Base-by-base conservation (phyloP, 2,888 invertebrate genomes). In the Microchrysa polita region DNA sequence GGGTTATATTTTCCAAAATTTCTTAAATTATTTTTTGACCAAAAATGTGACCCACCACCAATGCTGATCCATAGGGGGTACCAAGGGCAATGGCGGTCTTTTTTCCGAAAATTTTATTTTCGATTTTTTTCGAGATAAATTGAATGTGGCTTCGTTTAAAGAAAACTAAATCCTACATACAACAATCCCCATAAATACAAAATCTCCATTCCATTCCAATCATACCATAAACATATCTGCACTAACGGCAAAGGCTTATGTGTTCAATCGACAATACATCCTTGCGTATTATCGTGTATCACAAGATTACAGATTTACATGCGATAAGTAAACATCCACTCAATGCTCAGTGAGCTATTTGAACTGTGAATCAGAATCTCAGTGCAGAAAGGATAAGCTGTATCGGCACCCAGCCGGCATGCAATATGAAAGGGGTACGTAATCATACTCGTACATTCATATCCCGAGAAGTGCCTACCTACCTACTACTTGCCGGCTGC, bases 231-330 rank as follows among this genome's bases (percentile, higher is more conserved):
- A 34, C 27, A 10, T 55, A 10, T 55, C 18, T 22, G 18, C 16
- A 16, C 14, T 52, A 18, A 18, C 1, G 55, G 48, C 16, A 18
- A 18, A 1, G 55, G 48, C 16, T 48, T 48, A 48, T 48, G 48
- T n/a, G 48, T n/a, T 48, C 48, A 48, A 48, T 48, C 48, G 12
- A 48, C 48, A 48, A 48, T 5, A 22, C 22, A 20, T 65, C 44
- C 65, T 48, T 65, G 16, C 65, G 44, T 48, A 44, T 22, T 48
- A 65, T 22, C 23, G 27, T n/a, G 69, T 69, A 55, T 55, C 55
- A 69, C 20, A 69, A 69, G 69, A 69, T 69, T 69, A 69, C 57
- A 16, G 69, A 69, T 55, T 69, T 69, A 69, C 55, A 69, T 69
- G 69, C 57, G 55, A 55, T 69, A 57, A 69, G 69, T 55, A 69